Percentiles rank a stretch among this genome's conserved stretches.
Conservation (phyloP, 1,140 invertebrate species). For the Helicoverpa zea region DNA sequence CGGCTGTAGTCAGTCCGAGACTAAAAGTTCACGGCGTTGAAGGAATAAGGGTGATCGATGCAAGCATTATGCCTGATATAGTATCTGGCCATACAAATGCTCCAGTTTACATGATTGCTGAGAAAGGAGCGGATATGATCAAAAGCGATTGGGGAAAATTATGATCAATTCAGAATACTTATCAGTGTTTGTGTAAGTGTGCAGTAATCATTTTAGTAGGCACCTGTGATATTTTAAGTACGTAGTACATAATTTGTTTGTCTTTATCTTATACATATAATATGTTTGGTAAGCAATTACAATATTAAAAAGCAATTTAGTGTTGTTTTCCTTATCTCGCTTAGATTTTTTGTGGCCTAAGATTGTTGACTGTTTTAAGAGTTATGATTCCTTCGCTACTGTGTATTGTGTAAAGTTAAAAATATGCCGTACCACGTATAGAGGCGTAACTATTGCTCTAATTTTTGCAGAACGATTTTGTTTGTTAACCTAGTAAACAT, state of each 20-base stretch:
- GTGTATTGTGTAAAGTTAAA: too few species aligned
- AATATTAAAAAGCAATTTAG: too few species aligned
- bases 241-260: not conserved
- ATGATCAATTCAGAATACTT: not conserved
- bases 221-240: constrained; percentile 19
- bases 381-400: too few species aligned
- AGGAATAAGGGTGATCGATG: constrained; percentile 90
- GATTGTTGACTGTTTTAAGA: too few species aligned
- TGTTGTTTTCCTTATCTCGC: too few species aligned
- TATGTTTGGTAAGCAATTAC: not conserved
- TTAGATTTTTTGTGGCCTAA: too few species aligned
- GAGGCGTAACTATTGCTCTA: too few species aligned
- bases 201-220: not conserved
- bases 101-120: constrained; percentile 90
- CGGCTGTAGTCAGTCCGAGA: constrained; percentile 90
- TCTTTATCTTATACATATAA: not conserved
- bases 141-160: constrained; percentile 85
- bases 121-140: constrained; percentile 90
- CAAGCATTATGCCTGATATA: constrained; percentile 91
- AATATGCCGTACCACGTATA: too few species aligned
- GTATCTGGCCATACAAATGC: constrained; percentile 91
- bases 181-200: not conserved
- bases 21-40: constrained; percentile 89
- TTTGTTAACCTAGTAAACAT: too few species aligned
- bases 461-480: too few species aligned